A percentile compares a stretch with the other conserved stretches of the same genome.
phyloP scores from a whole-genome alignment of 2,888 invertebrate genomes.

The Chrysolina haemoptera region DNA sequence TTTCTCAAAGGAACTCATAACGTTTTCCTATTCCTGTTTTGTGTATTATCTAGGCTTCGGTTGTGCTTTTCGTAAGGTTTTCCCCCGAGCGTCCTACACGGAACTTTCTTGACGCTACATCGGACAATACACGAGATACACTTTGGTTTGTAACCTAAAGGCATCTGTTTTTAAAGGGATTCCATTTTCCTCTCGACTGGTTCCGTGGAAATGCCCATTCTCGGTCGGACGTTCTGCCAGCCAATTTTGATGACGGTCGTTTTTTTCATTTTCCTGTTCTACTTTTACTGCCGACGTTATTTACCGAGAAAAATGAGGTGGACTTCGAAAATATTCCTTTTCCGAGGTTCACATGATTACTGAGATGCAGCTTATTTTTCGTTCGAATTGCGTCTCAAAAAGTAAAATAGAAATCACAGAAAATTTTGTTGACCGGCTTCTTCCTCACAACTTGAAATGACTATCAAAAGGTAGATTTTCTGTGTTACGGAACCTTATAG shows the following conservation, averaged over 20 bases:
- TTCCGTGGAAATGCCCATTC: conserved; percentile 53
- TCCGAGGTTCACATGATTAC: conserved; percentile 14
- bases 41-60: conserved; percentile 37
- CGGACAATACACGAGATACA: conserved; percentile 53
- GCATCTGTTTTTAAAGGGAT: conserved; percentile 66
- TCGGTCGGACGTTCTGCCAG: conserved; percentile 47
- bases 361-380: background rate
- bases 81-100: conserved; percentile 29
- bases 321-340: conserved; percentile 42
- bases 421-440: too few species aligned
- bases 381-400: background rate
- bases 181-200: conserved; percentile 64
- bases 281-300: conserved; percentile 42
- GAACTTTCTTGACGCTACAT: conserved; percentile 51
- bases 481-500: too few species aligned
- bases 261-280: conserved; percentile 27
- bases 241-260: conserved; percentile 49
- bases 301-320: conserved; percentile 42
- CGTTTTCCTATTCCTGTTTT: conserved; percentile 44
- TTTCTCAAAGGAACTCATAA: conserved; percentile 42
- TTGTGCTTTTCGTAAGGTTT: conserved; percentile 45
- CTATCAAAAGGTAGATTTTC: too few species aligned
- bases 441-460: too few species aligned
- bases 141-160: conserved; percentile 63
- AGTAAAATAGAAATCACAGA: background rate